Evolutionary conservation across 1,140 invertebrate genomes (phyloP).

Genomic region (Drosophila lowei): DNA sequence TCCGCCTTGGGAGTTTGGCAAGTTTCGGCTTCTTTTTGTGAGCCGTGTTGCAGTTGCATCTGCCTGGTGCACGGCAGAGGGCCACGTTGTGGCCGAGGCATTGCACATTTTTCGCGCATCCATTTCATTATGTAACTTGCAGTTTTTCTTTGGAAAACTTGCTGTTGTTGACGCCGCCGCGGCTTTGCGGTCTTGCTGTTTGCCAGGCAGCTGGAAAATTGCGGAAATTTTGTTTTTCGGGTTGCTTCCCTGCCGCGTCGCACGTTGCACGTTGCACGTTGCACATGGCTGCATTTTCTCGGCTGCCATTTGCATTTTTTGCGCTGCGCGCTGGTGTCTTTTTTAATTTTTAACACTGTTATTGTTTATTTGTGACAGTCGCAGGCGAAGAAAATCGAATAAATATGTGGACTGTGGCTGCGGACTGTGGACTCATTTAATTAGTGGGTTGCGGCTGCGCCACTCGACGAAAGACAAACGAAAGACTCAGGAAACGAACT

Average conservation of each 20-base stretch:
- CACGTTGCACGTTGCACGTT: conserved; percentile 49
- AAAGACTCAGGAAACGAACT: conserved; percentile 79
- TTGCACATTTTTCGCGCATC: conserved; percentile 79
- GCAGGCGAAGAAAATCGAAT: conserved; percentile 28
- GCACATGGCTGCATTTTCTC: conserved; percentile 70
- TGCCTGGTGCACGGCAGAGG: conserved; percentile 32
- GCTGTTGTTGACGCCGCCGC: conserved; percentile 16
- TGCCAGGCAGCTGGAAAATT: conserved; percentile 46
- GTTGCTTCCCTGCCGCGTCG: conserved; percentile 47
- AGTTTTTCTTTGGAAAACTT: conserved; percentile 51
- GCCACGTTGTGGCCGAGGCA: conserved; percentile 27
- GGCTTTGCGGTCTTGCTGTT: conserved; percentile 58
- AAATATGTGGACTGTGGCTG: conserved; percentile 38
- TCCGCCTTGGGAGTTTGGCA: conserved; percentile 65
- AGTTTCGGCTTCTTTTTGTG: conserved; percentile 42
- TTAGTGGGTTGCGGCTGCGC: conserved; percentile 13
- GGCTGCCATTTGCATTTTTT: conserved; percentile 69
- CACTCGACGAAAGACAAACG: conserved; percentile 54
- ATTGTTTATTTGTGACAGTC: conserved; percentile 67
- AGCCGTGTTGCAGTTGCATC: conserved; percentile 52
- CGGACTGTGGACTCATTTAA: conserved; percentile 23
- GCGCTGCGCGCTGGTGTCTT: conserved; percentile 21
- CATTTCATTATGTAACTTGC: conserved; percentile 76
- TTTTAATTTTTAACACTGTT: conserved; percentile 31
- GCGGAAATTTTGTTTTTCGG: conserved; percentile 64